phyloP scores from a whole-genome alignment of 2,113 vertebrate genomes.

The Ondatra zibethicus region DNA sequence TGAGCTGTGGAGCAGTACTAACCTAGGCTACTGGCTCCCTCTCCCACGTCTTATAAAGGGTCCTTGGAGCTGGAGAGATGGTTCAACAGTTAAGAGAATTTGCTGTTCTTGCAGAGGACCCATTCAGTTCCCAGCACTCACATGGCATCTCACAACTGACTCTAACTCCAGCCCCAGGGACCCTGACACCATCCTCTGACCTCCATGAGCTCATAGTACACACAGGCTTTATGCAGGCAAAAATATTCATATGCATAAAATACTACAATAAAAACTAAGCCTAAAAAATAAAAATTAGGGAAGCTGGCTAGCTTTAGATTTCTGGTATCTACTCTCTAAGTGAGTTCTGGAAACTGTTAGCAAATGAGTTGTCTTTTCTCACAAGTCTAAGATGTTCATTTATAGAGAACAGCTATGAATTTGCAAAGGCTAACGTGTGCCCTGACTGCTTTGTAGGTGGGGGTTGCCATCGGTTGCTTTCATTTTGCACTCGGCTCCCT shows the following conservation, averaged over 20 bases:
- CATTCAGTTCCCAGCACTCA: neutral
- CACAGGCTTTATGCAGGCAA: neutral
- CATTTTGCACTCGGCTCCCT: neutral
- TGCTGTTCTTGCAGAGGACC: neutral
- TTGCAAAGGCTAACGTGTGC: neutral
- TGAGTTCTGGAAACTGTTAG: neutral
- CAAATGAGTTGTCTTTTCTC: neutral
- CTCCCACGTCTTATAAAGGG: neutral
- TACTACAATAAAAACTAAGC: neutral
- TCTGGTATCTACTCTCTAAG: neutral
- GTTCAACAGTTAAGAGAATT: too few species aligned
- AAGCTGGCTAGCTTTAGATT: neutral
- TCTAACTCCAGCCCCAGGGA: neutral
- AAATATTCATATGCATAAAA: neutral
- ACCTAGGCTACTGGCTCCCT: neutral
- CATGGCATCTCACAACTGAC: neutral
- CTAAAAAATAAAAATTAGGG: neutral
- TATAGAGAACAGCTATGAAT: accelerated
- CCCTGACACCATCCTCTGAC: neutral
- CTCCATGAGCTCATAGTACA: neutral
- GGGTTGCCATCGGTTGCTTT: accelerated
- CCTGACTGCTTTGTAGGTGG: accelerated
- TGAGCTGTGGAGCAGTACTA: neutral
- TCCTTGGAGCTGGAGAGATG: neutral
- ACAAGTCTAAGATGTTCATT: neutral